A percentile compares a stretch with the other conserved stretches of the same genome.
These are phyloP conservation scores for Agrochola circellaris DNA, from an alignment of 2,888 invertebrate species.

Conservation along the genomic window DNA sequence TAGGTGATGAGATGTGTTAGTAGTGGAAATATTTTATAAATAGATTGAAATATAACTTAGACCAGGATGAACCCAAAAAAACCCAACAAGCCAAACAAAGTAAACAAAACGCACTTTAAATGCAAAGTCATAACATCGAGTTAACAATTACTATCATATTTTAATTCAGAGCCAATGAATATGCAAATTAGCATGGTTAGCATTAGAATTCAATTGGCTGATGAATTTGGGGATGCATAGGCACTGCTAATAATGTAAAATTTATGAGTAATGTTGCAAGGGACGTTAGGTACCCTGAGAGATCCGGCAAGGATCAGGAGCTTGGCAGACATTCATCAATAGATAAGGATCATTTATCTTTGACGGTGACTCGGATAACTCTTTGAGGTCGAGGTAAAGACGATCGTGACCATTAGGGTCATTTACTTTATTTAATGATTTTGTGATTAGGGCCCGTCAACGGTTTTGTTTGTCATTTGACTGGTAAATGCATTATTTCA, in stretches of 20 bases:
- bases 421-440: conserved; percentile 20
- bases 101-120: conserved; percentile 23
- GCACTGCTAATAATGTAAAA: conserved; percentile 14
- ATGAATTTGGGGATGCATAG: conserved; percentile 28
- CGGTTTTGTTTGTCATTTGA: not conserved
- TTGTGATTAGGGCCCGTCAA: not conserved
- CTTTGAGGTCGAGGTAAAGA: conserved; percentile 48
- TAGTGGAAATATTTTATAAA: not conserved
- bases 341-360: conserved; percentile 50
- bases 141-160: conserved; percentile 36
- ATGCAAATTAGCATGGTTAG: conserved; percentile 34
- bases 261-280: conserved; percentile 43
- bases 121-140: conserved; percentile 28
- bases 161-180: conserved; percentile 29
- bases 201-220: conserved; percentile 34
- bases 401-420: conserved; percentile 48
- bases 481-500: not conserved
- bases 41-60: not conserved
- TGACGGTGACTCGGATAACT: conserved; percentile 41
- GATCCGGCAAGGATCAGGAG: conserved; percentile 41
- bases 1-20: not conserved
- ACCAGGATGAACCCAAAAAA: not conserved
- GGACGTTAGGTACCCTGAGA: conserved; percentile 14
- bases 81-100: not conserved
- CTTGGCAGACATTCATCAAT: conserved; percentile 23